Conservation (phyloP, 30 jellyfish, hydroid and myxozoan genomes). For the Hydra vulgaris region DNA sequence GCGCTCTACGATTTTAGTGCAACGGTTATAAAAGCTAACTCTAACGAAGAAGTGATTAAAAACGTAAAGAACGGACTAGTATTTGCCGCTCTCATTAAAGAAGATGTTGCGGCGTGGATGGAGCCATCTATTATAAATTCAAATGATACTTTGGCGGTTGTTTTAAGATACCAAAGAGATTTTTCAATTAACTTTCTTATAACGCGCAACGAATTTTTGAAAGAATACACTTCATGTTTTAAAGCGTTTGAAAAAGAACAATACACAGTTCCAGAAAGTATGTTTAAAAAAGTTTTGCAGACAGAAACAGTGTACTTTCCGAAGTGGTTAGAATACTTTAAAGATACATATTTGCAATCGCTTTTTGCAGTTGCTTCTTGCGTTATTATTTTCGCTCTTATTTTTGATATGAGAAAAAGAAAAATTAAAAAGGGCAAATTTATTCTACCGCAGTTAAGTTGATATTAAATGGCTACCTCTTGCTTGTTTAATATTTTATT, state of each 20-base stretch:
- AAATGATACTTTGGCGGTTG: background rate
- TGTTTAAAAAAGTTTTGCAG: background rate
- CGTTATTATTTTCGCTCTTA: background rate
- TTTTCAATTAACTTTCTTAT: background rate
- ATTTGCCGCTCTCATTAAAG: background rate
- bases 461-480: too few relatives aligned
- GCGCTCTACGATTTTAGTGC: background rate
- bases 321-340: background rate
- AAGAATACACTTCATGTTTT: background rate
- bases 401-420: background rate
- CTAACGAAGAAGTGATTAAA: slow-evolving; percentile 2
- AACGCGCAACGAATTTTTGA: background rate
- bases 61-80: background rate
- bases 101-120: slow-evolving; percentile 6
- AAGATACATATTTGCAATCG: background rate
- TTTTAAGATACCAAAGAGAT: background rate
- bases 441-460: too few relatives aligned
- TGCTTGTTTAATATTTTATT: too few relatives aligned
- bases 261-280: background rate
- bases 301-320: background rate
- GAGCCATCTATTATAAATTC: background rate
- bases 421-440: too few relatives aligned
- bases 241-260: background rate
- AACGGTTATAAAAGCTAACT: background rate
- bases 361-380: background rate